A percentile compares a stretch with the other conserved stretches of the same genome.
phyloP scores from a whole-genome alignment of 2,113 vertebrate genomes.

The Callipepla squamata region DNA sequence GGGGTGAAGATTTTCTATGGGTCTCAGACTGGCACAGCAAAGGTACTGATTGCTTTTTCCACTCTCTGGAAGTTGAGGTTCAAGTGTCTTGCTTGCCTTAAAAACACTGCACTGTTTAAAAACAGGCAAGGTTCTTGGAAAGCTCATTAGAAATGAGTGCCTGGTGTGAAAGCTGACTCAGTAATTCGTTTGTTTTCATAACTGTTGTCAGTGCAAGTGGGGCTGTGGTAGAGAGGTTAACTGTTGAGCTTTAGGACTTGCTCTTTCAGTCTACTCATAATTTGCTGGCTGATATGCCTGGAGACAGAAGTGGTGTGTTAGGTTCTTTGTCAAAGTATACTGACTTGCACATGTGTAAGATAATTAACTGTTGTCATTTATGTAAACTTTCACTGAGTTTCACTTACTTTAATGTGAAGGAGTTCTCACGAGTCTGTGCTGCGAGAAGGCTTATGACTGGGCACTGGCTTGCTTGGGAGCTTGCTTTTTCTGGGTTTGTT shows the following conservation, averaged over 20 bases:
- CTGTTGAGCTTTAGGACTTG: neutral
- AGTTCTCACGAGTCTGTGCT: neutral
- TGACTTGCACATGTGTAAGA: neutral
- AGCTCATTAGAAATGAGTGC: neutral
- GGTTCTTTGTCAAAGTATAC: neutral
- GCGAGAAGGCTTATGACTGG: neutral
- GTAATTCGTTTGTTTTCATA: too few species aligned
- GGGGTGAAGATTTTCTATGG: slow-evolving; percentile 91
- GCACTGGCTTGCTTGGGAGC: neutral
- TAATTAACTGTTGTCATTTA: neutral
- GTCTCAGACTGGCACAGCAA: slow-evolving; percentile 93
- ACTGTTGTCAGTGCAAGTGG: neutral
- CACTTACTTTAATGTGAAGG: neutral
- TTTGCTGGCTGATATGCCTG: neutral
- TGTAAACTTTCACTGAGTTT: rapidly evolving
- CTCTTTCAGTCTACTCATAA: neutral
- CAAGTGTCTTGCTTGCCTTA: rapidly evolving
- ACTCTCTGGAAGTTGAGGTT: rapidly evolving
- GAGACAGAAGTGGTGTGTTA: neutral
- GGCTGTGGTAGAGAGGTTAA: neutral
- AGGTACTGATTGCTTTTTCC: slow-evolving; percentile 75
- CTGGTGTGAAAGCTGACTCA: neutral
- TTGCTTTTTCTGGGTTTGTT: neutral
- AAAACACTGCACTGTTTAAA: neutral
- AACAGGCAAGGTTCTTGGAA: neutral